Conservation (phyloP, 1,140 invertebrate species). For the Drosophila biarmipes region DNA sequence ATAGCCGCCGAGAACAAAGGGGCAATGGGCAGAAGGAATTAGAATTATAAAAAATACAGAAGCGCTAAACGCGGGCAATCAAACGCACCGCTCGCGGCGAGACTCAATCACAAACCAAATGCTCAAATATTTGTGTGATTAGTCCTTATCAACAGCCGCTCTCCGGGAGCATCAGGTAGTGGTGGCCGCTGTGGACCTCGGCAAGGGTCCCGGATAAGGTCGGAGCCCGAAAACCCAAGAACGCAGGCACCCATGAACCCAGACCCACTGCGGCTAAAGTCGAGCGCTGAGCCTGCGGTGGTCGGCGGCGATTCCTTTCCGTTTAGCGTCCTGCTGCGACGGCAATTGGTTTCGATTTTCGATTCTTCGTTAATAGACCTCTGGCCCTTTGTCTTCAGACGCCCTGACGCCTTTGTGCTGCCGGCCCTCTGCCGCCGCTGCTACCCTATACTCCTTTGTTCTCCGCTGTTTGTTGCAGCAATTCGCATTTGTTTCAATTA, state of each 20-base stretch:
- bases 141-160: constrained; percentile 76
- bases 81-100: constrained; percentile 72
- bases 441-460: constrained; percentile 37
- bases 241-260: background rate
- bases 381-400: constrained; percentile 70
- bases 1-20: constrained; percentile 71
- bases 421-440: constrained; percentile 28
- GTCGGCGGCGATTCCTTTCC: constrained; percentile 68
- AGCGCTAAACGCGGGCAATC: constrained; percentile 64
- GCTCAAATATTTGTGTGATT: constrained; percentile 84
- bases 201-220: constrained; percentile 19
- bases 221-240: background rate
- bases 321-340: constrained; percentile 78
- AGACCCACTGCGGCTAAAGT: constrained; percentile 78
- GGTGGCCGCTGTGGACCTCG: background rate
- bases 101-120: constrained; percentile 74
- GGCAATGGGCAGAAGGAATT: constrained; percentile 63
- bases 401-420: constrained; percentile 71
- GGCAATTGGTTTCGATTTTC: constrained; percentile 79
- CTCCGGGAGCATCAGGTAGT: constrained; percentile 60
- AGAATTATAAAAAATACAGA: constrained; percentile 66
- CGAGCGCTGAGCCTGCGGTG: constrained; percentile 51
- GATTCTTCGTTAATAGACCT: constrained; percentile 65
- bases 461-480: constrained; percentile 38
- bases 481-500: constrained; percentile 80